Evolutionary conservation across 2,888 invertebrate genomes (phyloP), one percentile per base, ranked within the genome.

Genomic region (Drosophila prostipennis): DNA sequence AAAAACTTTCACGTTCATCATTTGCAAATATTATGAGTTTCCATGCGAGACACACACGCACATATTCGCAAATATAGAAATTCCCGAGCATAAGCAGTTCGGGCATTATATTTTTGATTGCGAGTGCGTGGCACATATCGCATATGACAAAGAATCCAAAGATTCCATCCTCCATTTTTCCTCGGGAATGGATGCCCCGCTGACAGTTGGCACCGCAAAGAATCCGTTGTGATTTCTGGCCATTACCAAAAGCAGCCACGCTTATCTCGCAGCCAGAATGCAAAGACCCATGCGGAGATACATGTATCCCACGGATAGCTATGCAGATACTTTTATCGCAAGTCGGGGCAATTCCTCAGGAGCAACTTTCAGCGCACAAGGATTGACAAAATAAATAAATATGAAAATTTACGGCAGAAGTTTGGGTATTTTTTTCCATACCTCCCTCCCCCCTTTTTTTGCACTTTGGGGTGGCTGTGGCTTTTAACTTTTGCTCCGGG

Each of bases 351-450:
- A 55, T 55, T 52, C 51, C 51, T 63, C 61, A 37, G 42, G 34
- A 70, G 60, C 72, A 82, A 87, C 71, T 81, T 82, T 63, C 79
- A 76, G 76, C 76, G 84, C 80, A 80, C 73, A 71, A 73, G 87
- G 87, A 88, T 85, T 83, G 88, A 86, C 88, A 88, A 85, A 88
- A 85, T 85, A 85, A 85, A 85, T 85, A 85, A 85, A 88, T 85
- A 85, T 85, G 87, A 88, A 85, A 88, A 88, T 85, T 85, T 85
- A 86, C 88, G 88, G 83, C 72, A 74, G 67, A 85, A 85, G 57
- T 84, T 85, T 60, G 54, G 54, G 37, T 16, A 40, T 54, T 54
- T 55, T 39, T 36, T n/a, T 26, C 26, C n/a, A 13, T 32, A 29
- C 48, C 23, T 32, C 36, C 48, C 23, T 19, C 10, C 26, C 5